Evolutionary conservation across 2,113 vertebrate genomes (phyloP).

Genomic region (Gopherus evgoodei): DNA sequence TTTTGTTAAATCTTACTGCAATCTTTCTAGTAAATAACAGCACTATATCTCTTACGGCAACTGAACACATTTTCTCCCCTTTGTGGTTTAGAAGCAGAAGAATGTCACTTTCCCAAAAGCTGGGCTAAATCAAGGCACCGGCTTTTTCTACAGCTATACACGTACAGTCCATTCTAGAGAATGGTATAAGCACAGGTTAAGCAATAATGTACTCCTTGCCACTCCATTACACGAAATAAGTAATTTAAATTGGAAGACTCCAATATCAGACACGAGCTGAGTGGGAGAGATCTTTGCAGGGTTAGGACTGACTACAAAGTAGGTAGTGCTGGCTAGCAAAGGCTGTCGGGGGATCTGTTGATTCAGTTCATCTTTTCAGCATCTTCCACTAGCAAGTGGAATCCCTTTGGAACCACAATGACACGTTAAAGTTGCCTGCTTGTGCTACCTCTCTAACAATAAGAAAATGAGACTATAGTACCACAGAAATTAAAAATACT

Average conservation of each 20-base stretch:
- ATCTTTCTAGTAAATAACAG: conserved; percentile 11
- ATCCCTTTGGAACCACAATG: neutral
- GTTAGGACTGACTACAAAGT: neutral
- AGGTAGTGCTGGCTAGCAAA: neutral
- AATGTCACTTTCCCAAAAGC: conserved; percentile 39
- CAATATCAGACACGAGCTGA: neutral
- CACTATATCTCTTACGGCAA: conserved; percentile 5
- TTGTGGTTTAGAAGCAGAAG: conserved; percentile 38
- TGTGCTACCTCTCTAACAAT: neutral
- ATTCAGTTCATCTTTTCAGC: neutral
- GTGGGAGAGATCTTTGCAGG: neutral
- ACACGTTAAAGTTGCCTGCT: neutral
- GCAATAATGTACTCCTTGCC: neutral
- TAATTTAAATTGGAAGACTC: neutral
- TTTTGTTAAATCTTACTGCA: conserved; percentile 26
- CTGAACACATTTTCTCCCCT: neutral
- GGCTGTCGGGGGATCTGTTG: neutral
- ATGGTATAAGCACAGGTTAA: neutral
- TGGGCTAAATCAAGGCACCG: conserved; percentile 13
- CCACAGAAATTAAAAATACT: conserved; percentile 12
- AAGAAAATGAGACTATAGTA: neutral
- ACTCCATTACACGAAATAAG: neutral
- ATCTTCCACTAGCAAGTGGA: neutral
- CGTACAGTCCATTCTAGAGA: neutral
- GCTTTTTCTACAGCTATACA: neutral